A percentile compares a stretch with the other conserved stretches of the same genome.
Evolutionary conservation across 2,888 invertebrate genomes (phyloP).

Genomic region (Leucozona laternaria): DNA sequence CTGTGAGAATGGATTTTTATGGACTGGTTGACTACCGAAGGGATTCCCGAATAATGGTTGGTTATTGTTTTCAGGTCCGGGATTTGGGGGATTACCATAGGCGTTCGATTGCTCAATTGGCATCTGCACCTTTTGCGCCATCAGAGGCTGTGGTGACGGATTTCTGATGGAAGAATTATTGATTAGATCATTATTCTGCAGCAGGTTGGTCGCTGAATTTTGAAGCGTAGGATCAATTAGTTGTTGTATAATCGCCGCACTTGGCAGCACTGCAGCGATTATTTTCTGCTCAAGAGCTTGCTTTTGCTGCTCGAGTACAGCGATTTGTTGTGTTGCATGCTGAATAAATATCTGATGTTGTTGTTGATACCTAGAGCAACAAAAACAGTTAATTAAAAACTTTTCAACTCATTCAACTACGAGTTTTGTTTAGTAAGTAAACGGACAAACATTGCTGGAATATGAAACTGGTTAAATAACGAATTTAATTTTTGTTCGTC

Average conservation of each 20-base stretch:
- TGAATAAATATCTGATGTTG: slow-evolving; percentile 98
- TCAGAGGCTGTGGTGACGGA: slow-evolving; percentile 80
- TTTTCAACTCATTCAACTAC: not conserved
- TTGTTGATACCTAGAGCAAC: slow-evolving; percentile 89
- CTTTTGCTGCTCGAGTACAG: slow-evolving; percentile 92
- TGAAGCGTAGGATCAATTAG: slow-evolving; percentile 78
- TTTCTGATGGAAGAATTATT: slow-evolving; percentile 75
- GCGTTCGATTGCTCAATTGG: slow-evolving; percentile 77
- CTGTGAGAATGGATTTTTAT: slow-evolving; percentile 64
- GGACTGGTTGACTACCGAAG: slow-evolving; percentile 48
- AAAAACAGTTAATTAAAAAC: not conserved
- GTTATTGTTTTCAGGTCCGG: slow-evolving; percentile 69
- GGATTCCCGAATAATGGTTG: slow-evolving; percentile 65
- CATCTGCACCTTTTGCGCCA: slow-evolving; percentile 83
- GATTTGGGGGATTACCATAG: slow-evolving; percentile 41
- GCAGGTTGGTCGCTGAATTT: slow-evolving; percentile 57
- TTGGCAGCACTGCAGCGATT: slow-evolving; percentile 78
- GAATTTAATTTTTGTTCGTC: too few relatives aligned
- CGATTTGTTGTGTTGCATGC: slow-evolving; percentile 95
- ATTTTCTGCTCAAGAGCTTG: slow-evolving; percentile 85
- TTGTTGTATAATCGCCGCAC: slow-evolving; percentile 78
- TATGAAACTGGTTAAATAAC: too few relatives aligned
- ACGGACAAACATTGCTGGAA: not conserved
- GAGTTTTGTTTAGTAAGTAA: slow-evolving; percentile 5
- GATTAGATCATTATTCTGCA: slow-evolving; percentile 68